A percentile compares a stretch with the other conserved stretches of the same genome.
Evolutionary conservation across 2,113 vertebrate genomes (phyloP).

Genomic region (Hippoglossus stenolepis): DNA sequence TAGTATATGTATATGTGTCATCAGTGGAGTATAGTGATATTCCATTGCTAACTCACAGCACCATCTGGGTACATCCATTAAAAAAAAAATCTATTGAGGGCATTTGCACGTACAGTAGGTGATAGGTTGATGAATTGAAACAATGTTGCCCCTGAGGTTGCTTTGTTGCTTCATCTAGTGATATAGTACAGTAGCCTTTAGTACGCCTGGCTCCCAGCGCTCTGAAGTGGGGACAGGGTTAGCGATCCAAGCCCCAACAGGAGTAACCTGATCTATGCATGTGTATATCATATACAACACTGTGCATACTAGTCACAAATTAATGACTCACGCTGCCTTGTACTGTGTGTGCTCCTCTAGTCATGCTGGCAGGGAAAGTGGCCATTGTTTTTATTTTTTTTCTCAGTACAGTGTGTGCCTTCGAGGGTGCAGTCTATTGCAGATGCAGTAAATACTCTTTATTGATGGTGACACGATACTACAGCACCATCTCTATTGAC

Average conservation of each 20-base stretch:
- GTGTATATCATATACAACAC: conserved; percentile 72
- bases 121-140: conserved; percentile 59
- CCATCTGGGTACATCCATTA: conserved; percentile 67
- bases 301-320: conserved; percentile 69
- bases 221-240: conserved; percentile 30
- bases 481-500: conserved; percentile 13
- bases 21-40: conserved; percentile 69
- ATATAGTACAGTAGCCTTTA: conserved; percentile 51
- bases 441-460: conserved; percentile 35
- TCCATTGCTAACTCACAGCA: conserved; percentile 63
- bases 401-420: conserved; percentile 64
- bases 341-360: conserved; percentile 58
- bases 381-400: conserved; percentile 19
- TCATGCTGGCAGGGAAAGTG: conserved; percentile 62
- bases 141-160: conserved; percentile 80
- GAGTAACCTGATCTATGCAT: conserved; percentile 72
- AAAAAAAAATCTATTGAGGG: conserved; percentile 47
- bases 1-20: conserved; percentile 63
- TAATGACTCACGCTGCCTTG: conserved; percentile 57
- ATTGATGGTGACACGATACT: neutral
- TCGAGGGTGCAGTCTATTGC: conserved; percentile 57
- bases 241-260: conserved; percentile 62
- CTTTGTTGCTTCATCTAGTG: conserved; percentile 70
- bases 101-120: conserved; percentile 58
- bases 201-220: conserved; percentile 22